phyloP scores from a whole-genome alignment of 2,113 vertebrate species.

The Osmerus eperlanus region DNA sequence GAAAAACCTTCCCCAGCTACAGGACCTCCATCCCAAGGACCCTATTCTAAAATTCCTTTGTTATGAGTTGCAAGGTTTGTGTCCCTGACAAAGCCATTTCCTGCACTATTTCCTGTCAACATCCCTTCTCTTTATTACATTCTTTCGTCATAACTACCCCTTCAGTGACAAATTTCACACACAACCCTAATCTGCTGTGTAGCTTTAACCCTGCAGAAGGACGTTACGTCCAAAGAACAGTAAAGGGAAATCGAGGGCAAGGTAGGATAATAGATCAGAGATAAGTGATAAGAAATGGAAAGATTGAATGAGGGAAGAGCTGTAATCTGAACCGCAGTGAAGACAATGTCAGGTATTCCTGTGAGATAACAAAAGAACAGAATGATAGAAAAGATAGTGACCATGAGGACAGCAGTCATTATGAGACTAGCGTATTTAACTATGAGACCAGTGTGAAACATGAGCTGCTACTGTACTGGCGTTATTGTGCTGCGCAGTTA shows the following conservation, averaged over 20 bases:
- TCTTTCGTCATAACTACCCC: slow-evolving; percentile 18
- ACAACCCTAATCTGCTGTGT: background rate
- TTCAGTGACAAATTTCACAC: slow-evolving; percentile 15
- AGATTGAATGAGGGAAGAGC: background rate
- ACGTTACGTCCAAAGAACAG: slow-evolving; percentile 1
- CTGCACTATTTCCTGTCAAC: slow-evolving; percentile 40
- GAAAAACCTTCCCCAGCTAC: too few relatives aligned
- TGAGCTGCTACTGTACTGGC: background rate
- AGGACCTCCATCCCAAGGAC: background rate
- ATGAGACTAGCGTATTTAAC: background rate
- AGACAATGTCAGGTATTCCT: too few relatives aligned
- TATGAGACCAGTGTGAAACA: background rate
- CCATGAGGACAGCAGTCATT: background rate
- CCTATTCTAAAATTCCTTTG: slow-evolving; percentile 9
- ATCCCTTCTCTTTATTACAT: slow-evolving; percentile 23
- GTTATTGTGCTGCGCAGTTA: background rate
- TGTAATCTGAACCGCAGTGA: too few relatives aligned
- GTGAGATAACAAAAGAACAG: background rate
- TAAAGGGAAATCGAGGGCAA: background rate
- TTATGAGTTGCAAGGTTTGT: slow-evolving; percentile 10
- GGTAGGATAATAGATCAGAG: background rate
- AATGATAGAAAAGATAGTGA: background rate
- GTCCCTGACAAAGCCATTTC: slow-evolving; percentile 34
- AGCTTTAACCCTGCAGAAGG: slow-evolving; percentile 21
- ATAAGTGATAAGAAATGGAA: slow-evolving; percentile 1